Evolutionary conservation across 2,888 invertebrate genomes (phyloP), one percentile per base, ranked within the genome.

Genomic region (Caenorhabditis uteleia): DNA sequence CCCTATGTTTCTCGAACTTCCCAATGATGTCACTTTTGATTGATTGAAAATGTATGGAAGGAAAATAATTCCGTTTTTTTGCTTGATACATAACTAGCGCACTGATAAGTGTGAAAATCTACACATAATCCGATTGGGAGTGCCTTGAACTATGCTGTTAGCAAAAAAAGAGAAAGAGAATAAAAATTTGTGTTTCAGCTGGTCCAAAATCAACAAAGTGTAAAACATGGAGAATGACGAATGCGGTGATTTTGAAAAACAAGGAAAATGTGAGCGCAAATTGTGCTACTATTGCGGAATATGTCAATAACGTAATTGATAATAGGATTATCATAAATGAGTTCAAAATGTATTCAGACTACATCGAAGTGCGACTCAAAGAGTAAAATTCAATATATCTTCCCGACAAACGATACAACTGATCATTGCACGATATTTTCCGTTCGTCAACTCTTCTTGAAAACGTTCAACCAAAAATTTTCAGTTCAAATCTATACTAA

Each of bases 211-310:
- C 44, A 8, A 45, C 45, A 18, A 21, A 27, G 2, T 64, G 64
- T 40, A 18, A 21, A 16, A 57, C 53, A 27, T 64, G 64, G 64
- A 20, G 39, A 16, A 57, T 53, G 48, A 45, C 53, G 14, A 64
- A 57, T 40, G 49, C 39, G 1, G 23, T 64, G 1, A 45, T 64
- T 27, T 20, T 64, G 25, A 64, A 64, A 34, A 16, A 53, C 14
- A 10, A 38, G 1, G 23, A 4, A 2, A 26, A 49, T 29, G 10
- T 54, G 7, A 31, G 45, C 1, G n/a, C 27, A 3, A 61, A 56
- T 21, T 50, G 49, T 33, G 12, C 12, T 5, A 3, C 16, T 3
- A 23, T 57, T 16, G 10, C 27, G 3, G 16, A 39, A 16, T 62
- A 51, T 20, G 8, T 39, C 1, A 47, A 44, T 16, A 10, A 25